phyloP scores from a whole-genome alignment of 2,888 invertebrate species.

The Spodoptera littoralis region DNA sequence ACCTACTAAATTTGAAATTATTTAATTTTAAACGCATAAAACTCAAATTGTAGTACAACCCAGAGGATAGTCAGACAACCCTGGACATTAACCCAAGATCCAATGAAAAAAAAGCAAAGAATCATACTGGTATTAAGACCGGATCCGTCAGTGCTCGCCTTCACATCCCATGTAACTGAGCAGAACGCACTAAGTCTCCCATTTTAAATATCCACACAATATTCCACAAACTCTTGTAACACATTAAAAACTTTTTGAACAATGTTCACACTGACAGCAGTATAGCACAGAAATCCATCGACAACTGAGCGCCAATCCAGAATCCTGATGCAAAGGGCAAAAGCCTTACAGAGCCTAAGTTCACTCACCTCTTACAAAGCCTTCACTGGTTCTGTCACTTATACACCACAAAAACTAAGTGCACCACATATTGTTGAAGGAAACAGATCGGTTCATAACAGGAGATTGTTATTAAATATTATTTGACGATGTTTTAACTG shows the following conservation, averaged over 20 bases:
- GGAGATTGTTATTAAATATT: slow-evolving; percentile 78
- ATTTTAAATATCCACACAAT: not conserved
- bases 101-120: slow-evolving; percentile 42
- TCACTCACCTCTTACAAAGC: slow-evolving; percentile 76
- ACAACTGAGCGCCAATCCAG: slow-evolving; percentile 54
- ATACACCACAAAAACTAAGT: slow-evolving; percentile 60
- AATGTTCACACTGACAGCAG: slow-evolving; percentile 32
- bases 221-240: slow-evolving; percentile 1
- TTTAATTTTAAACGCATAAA: too few relatives aligned
- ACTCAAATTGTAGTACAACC: not conserved
- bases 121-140: slow-evolving; percentile 38
- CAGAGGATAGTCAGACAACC: slow-evolving; percentile 4
- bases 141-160: slow-evolving; percentile 31
- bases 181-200: not conserved
- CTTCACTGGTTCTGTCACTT: slow-evolving; percentile 65
- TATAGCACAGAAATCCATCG: slow-evolving; percentile 44
- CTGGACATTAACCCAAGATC: slow-evolving; percentile 40
- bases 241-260: slow-evolving; percentile 3
- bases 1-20: too few relatives aligned
- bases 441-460: slow-evolving; percentile 68
- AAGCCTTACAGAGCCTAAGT: slow-evolving; percentile 72
- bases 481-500: slow-evolving; percentile 73
- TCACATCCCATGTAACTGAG: slow-evolving; percentile 8
- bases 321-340: slow-evolving; percentile 71
- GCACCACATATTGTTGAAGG: slow-evolving; percentile 63